phyloP scores from a whole-genome alignment of 2,888 invertebrate species.

The Cephalotes varians region DNA sequence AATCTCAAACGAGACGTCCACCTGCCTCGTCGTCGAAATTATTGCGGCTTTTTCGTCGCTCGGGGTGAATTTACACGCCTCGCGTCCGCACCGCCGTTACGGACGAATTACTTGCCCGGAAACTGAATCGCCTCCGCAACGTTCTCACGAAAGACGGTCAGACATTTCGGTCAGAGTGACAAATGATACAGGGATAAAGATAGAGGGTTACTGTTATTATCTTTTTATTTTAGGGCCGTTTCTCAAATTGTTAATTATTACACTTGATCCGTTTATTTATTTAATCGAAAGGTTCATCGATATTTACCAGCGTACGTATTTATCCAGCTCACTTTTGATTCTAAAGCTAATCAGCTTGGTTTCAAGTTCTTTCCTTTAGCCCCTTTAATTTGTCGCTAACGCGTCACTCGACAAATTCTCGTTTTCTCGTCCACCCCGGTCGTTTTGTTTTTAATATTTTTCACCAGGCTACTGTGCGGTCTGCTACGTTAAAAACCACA shows the following conservation, averaged over 20 bases:
- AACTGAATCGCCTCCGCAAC: slow-evolving; percentile 5
- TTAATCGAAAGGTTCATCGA: neutral
- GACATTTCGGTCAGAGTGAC: neutral
- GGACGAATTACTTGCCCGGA: slow-evolving; percentile 20
- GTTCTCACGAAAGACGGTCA: neutral
- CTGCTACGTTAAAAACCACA: slow-evolving; percentile 43
- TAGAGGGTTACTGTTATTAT: neutral
- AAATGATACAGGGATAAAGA: neutral
- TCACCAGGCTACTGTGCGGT: slow-evolving; percentile 17
- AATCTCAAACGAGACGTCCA: slow-evolving; percentile 65
- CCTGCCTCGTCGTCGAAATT: slow-evolving; percentile 64
- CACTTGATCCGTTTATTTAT: neutral
- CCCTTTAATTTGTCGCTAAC: neutral
- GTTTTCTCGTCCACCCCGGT: neutral
- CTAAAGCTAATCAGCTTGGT: neutral
- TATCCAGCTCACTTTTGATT: neutral
- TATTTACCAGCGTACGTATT: too few relatives aligned
- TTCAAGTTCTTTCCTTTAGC: neutral
- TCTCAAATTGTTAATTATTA: neutral
- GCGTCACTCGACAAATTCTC: neutral
- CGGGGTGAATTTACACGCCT: slow-evolving; percentile 37
- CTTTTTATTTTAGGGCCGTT: too few relatives aligned
- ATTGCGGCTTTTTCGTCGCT: slow-evolving; percentile 59
- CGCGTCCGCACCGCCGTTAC: slow-evolving; percentile 3
- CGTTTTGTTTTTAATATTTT: slow-evolving; percentile 55